phyloP scores from a whole-genome alignment of 1,140 invertebrate genomes.

The Drosophila willistoni region DNA sequence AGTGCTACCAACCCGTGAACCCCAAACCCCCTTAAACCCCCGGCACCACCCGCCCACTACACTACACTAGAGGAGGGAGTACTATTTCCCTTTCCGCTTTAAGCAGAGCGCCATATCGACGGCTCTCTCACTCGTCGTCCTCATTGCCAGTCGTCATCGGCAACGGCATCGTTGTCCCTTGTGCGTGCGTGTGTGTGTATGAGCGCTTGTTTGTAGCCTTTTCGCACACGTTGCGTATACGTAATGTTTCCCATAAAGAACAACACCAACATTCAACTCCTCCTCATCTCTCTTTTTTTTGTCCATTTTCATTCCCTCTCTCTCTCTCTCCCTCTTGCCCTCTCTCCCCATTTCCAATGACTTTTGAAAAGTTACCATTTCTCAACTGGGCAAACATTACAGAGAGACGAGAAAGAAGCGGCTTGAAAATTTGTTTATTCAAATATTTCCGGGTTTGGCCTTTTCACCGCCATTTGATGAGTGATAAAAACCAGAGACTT shows the following conservation, averaged over 20 bases:
- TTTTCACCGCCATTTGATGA: slow-evolving; percentile 75
- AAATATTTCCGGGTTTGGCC: slow-evolving; percentile 61
- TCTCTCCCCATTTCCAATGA: not conserved
- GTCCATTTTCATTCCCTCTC: not conserved
- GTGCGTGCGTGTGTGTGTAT: slow-evolving; percentile 21
- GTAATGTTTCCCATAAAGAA: slow-evolving; percentile 69
- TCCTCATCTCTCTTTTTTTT: not conserved
- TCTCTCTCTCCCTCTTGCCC: not conserved
- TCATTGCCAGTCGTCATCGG: slow-evolving; percentile 43
- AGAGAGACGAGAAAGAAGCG: slow-evolving; percentile 19
- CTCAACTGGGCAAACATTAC: not conserved
- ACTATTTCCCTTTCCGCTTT: slow-evolving; percentile 13
- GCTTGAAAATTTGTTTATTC: slow-evolving; percentile 67
- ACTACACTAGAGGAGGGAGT: not conserved
- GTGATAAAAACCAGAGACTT: slow-evolving; percentile 58
- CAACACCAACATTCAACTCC: slow-evolving; percentile 29
- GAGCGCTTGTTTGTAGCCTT: slow-evolving; percentile 60
- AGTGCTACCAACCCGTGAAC: not conserved
- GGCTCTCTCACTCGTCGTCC: slow-evolving; percentile 27
- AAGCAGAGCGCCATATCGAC: slow-evolving; percentile 32
- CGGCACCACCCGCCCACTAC: not conserved
- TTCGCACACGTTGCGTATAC: slow-evolving; percentile 79
- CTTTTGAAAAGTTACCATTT: slow-evolving; percentile 3
- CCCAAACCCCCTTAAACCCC: not conserved
- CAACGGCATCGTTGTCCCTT: slow-evolving; percentile 32